Percentiles rank a stretch among this genome's conserved stretches.
phyloP scores from a whole-genome alignment of 2,113 vertebrate genomes.

The Lycaon pictus region DNA sequence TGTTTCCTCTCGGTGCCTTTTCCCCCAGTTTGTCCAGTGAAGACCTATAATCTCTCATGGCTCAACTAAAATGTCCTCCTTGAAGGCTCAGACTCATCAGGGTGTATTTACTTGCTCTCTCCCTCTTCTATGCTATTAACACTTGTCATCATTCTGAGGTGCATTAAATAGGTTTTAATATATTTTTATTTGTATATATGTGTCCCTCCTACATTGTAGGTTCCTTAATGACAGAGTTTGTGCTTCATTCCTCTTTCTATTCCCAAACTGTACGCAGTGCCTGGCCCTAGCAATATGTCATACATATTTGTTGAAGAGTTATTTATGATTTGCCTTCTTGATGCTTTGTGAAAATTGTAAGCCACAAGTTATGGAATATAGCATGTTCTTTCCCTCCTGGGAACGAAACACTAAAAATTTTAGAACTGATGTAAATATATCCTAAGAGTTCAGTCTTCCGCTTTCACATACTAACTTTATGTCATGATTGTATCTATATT shows the following conservation, averaged over 20 bases:
- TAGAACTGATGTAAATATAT: not conserved
- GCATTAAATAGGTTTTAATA: not conserved
- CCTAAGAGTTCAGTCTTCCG: not conserved
- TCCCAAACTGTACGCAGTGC: not conserved
- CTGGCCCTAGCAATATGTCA: not conserved
- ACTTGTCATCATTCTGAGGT: not conserved
- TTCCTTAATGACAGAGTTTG: not conserved
- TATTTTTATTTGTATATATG: not conserved
- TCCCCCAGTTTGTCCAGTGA: not conserved
- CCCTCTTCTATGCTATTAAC: not conserved
- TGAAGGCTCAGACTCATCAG: not conserved
- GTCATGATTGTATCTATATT: not conserved
- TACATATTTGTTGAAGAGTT: not conserved
- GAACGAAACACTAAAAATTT: not conserved
- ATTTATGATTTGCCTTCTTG: not conserved
- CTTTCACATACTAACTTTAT: not conserved
- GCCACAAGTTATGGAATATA: not conserved
- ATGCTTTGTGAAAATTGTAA: constrained; percentile 41
- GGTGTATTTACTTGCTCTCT: too few relatives aligned
- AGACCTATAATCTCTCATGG: accelerated
- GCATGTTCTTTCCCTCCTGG: not conserved
- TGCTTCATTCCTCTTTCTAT: not conserved
- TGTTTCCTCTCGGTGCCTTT: not conserved
- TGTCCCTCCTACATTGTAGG: not conserved
- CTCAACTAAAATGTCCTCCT: not conserved